Conservation (phyloP, 2,888 invertebrate species). For the Caradrina kadenii region DNA sequence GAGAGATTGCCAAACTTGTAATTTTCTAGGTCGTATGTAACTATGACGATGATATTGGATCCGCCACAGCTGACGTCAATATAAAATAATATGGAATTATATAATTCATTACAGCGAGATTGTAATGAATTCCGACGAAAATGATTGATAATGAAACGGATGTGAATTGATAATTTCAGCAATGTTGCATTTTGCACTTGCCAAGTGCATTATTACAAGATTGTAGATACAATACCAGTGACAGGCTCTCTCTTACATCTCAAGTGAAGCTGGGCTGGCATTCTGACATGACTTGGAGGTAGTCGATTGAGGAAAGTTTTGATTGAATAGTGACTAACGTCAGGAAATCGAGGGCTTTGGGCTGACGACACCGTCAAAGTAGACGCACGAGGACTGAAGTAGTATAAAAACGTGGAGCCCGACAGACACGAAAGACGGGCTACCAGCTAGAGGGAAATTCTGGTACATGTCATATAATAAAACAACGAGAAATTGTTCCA, state of each 20-base stretch:
- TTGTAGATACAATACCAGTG: not conserved
- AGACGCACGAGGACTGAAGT: too few relatives aligned
- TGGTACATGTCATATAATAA: too few relatives aligned
- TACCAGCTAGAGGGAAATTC: too few relatives aligned
- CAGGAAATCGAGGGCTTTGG: too few relatives aligned
- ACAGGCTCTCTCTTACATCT: not conserved
- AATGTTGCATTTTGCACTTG: conserved; percentile 27
- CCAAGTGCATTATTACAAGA: not conserved
- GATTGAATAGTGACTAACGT: too few relatives aligned
- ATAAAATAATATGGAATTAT: conserved; percentile 32
- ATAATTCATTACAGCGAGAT: conserved; percentile 26
- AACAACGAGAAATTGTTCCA: too few relatives aligned
- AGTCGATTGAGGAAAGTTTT: too few relatives aligned
- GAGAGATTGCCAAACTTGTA: conserved; percentile 67
- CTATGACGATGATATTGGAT: conserved; percentile 60
- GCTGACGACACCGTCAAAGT: too few relatives aligned
- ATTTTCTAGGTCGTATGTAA: conserved; percentile 75
- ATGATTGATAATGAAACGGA: conserved; percentile 40
- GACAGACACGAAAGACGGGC: not conserved
- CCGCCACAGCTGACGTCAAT: conserved; percentile 55
- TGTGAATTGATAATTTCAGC: conserved; percentile 34
- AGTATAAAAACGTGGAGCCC: not conserved
- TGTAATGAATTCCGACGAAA: conserved; percentile 8
- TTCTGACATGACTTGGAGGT: too few relatives aligned
- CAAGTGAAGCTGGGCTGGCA: not conserved